Evolutionary conservation across 2,113 vertebrate genomes (phyloP), one percentile per base, ranked within the genome.

Genomic region (Calidris pygmaea): DNA sequence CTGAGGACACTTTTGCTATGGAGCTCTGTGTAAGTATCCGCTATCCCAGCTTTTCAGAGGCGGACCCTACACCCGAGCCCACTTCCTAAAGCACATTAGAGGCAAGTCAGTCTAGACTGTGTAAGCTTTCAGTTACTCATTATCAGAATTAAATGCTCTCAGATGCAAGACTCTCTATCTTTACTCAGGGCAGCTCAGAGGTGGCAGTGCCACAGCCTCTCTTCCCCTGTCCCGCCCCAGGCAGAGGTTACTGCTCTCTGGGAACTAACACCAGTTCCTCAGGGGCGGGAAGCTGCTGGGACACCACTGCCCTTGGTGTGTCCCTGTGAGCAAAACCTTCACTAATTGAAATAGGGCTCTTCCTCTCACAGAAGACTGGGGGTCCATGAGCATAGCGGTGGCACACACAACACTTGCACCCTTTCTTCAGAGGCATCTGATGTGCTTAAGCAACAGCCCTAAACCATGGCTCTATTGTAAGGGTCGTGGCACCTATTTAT

Each of bases 101-200:
- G 24, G 14, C 18, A 47, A n/a, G 11, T 66, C 41, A 77, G 0
- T 23, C 37, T 5, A 6, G 27, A 24, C 35, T 52, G 12, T 1
- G 2, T 23, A 50, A 70, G 14, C 56, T 48, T 55, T 50, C 66
- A 50, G 0, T 43, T 70, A 70, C 32, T 71, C 45, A 35, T 37
- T 10, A 6, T 13, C 32, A 87, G 47, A 85, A 81, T 13, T 41
- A 59, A 72, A 41, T 32, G 20, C 35, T 15, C 55, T 12, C 9
- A 74, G 32, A 27, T 22, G 24, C 17, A 75, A n/a, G 70, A 48
- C 56, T 22, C 32, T 20, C 7, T 27, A 9, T 9, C 53, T 86
- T 83, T 30, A 12, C 21, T 27, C 4, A 0, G 30, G 56, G 22
- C 52, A 63, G 63, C 43, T 63, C 17, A 4, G 0, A 4, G 5